These are phyloP conservation scores for Caenorhabditis sinica DNA, from an alignment of 2,888 invertebrate genomes.

Conservation along the genomic window DNA sequence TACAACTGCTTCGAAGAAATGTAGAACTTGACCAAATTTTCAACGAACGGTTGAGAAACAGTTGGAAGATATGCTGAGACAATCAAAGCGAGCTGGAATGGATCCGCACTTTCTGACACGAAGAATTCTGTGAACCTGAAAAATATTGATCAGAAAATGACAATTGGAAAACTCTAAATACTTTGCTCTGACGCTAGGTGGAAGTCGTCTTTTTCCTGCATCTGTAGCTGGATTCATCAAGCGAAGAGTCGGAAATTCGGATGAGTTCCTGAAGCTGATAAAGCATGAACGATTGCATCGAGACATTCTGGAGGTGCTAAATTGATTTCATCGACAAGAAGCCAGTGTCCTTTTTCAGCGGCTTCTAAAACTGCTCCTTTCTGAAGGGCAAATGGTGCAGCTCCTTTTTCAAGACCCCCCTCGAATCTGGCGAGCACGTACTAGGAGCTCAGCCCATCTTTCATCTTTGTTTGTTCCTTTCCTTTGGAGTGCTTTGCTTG, in stretches of 20 bases:
- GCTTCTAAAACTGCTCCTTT: constrained; percentile 92
- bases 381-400: constrained; percentile 78
- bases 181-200: constrained; percentile 92
- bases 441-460: constrained; percentile 73
- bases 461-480: constrained; percentile 51
- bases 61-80: constrained; percentile 88
- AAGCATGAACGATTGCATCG: constrained; percentile 77
- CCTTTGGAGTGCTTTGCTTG: constrained; percentile 60
- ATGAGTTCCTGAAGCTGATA: constrained; percentile 68
- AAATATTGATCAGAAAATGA: no score
- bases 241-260: constrained; percentile 89
- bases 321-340: constrained; percentile 97
- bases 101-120: constrained; percentile 92
- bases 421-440: constrained; percentile 63
- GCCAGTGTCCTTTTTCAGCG: constrained; percentile 93
- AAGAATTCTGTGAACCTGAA: constrained; percentile 93
- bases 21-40: constrained; percentile 91
- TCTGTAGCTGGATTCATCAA: constrained; percentile 99
- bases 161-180: constrained; percentile 85
- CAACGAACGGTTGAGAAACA: constrained; percentile 83
- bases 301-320: constrained; percentile 95
- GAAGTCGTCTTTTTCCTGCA: constrained; percentile 96
- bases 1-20: constrained; percentile 85
- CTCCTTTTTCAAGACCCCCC: constrained; percentile 72
- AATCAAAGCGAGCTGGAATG: constrained; percentile 84